Base-by-base conservation (phyloP, 2,797 vertebrate species). In the Bryconaethiops microstoma region DNA sequence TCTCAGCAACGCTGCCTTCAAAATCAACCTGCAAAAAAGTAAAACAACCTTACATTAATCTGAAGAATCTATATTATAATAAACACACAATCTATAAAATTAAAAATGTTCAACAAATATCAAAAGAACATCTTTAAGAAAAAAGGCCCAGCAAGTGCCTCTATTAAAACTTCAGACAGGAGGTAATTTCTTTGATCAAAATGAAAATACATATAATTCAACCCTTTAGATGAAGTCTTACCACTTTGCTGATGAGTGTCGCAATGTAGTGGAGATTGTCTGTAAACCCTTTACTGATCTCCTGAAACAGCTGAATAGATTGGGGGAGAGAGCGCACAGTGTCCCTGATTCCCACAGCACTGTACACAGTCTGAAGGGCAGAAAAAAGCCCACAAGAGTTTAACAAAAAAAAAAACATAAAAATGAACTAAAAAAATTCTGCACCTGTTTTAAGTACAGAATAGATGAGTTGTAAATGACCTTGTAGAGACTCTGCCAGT, bases 401-500 rank as follows among this genome's bases (percentile, higher is more conserved):
- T 7, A 48, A 40, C 40, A 8, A 74, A 39, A 39, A 57, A 21
- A 55, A 17, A 40, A 13, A 42, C 2, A 8, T 2, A 9, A 12
- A 45, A 52, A 52, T 10, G 48, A 0, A 14, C 48, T 13, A 1
- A 52, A 13, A 0, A 63, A 0, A 39, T 13, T 40, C 4, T n/a
- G n/a, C 42, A 29, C 1, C 16, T 10, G 0, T n/a, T 62, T 42
- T 8, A n/a, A 7, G n/a, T 7, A 54, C 19, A 12, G 13, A 1
- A 13, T 16, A 48, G 55, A 14, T 45, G 14, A 71, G 13, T 1
- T 71, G 50, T 39, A 19, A 83, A 84, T 76, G 84, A 96, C 96
- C 95, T 98, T 98, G 85, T 98, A 97, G 17, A 99, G 95, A 84
- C 92, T 92, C 77, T 98, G 96, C 98, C 97, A 99, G 90, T 98